Evolutionary conservation across 2,113 vertebrate species (phyloP), one percentile per base, ranked within the genome.

Genomic region (Scomber japonicus): DNA sequence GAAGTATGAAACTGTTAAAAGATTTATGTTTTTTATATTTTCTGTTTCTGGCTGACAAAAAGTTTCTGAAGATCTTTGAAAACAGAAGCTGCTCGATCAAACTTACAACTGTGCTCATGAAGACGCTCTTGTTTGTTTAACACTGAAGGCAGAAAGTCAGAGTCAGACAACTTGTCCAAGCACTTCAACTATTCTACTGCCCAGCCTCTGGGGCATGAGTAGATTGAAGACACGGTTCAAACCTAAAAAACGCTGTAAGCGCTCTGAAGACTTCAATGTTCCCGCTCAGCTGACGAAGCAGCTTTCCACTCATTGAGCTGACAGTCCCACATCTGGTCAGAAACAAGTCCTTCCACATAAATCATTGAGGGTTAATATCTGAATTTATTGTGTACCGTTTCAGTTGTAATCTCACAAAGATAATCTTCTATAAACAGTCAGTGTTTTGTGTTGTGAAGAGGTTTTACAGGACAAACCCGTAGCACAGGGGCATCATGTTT

Each of bases 181-280:
- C 81, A 73, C 55, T 48, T 55, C 15, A 74, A n/a, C 12, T 77
- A 61, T 53, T 30, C 2, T 1, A 62, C 55, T 11, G 0, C 16
- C 8, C 27, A 63, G 50, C 56, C 71, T 63, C 46, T 17, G 46
- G 60, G 51, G 27, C 14, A 24, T 7, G 27, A 51, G 21, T 12
- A 17, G 24, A 7, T 13, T 2, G n/a, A 4, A 9, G 8, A 40
- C 35, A 40, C 35, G 35, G 35, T 49, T 27, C 57, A 45, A 57
- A 0, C 51, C 49, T 55, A 40, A 1, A 21, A 17, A 35, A 19
- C 0, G 1, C 53, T 50, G 70, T 11, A 67, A 48, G 63, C 35
- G 5, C 14, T 11, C 17, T 40, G 48, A 69, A 40, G 11, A 46
- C 3, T 27, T 16, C 64, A 27, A 19, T 9, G 12, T 40, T 15